Evolutionary conservation across 2,888 invertebrate genomes (phyloP).

Genomic region (Meandrusa payeni): DNA sequence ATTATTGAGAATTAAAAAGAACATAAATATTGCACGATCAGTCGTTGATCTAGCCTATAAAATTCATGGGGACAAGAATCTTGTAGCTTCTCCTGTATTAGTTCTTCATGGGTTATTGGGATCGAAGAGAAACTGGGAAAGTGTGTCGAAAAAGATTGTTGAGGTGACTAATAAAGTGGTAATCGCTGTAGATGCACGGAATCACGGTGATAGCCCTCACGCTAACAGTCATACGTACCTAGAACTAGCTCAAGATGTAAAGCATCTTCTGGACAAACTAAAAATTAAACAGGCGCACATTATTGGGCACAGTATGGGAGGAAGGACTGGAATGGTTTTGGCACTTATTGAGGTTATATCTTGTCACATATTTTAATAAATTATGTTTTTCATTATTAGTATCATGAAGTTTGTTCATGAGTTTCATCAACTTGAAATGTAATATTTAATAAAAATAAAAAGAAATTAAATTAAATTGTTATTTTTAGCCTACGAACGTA

Average conservation of each 20-base stretch:
- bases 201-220: conserved; percentile 96
- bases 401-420: neutral
- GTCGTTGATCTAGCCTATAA: conserved; percentile 41
- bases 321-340: conserved; percentile 90
- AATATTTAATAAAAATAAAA: too few relatives aligned
- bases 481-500: conserved; percentile 74
- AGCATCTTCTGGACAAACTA: conserved; percentile 78
- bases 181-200: conserved; percentile 90
- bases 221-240: conserved; percentile 84
- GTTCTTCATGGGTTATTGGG: conserved; percentile 94
- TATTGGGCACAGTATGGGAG: conserved; percentile 96
- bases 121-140: conserved; percentile 93
- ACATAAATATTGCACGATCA: conserved; percentile 25
- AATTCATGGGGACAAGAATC: conserved; percentile 36
- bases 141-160: conserved; percentile 85
- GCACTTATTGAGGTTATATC: conserved; percentile 78
- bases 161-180: conserved; percentile 82
- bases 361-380: neutral
- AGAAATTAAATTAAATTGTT: too few relatives aligned
- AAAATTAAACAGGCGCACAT: conserved; percentile 80
- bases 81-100: conserved; percentile 79
- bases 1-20: neutral
- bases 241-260: conserved; percentile 87
- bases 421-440: neutral
- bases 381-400: neutral